phyloP scores from a whole-genome alignment of 2,797 vertebrate species.

The Emydoidea blandingii region DNA sequence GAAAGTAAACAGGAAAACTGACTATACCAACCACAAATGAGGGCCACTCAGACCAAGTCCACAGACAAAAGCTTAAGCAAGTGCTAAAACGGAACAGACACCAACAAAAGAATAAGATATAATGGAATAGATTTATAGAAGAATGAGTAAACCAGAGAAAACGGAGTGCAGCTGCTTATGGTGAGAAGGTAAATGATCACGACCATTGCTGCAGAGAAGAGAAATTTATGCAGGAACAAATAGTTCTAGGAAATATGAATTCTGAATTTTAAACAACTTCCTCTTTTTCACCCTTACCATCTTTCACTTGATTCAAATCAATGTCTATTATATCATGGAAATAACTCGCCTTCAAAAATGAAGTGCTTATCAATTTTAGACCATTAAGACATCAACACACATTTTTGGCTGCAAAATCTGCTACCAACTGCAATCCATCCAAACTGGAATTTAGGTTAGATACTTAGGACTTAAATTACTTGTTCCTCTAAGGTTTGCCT shows the following conservation, averaged over 20 bases:
- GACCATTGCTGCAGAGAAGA: neutral
- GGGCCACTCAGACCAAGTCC: neutral
- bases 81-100: neutral
- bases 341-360: neutral
- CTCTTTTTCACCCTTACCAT: neutral
- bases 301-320: neutral
- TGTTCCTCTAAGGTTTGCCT: slow-evolving; percentile 8
- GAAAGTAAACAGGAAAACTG: neutral
- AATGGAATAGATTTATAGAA: slow-evolving; percentile 2
- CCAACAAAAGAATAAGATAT: neutral
- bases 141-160: slow-evolving; percentile 16
- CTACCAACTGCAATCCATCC: neutral
- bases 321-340: neutral
- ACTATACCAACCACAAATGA: neutral
- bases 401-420: neutral
- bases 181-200: neutral
- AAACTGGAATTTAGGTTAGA: slow-evolving; percentile 32
- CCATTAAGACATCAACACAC: neutral
- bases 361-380: slow-evolving; percentile 3
- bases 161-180: neutral
- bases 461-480: slow-evolving; percentile 14
- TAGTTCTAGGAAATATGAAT: neutral
- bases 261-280: slow-evolving; percentile 14
- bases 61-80: slow-evolving; percentile 14
- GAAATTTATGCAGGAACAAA: slow-evolving; percentile 7